phyloP scores from a whole-genome alignment of 2,113 vertebrate species.

The Clarias macrocephalus region DNA sequence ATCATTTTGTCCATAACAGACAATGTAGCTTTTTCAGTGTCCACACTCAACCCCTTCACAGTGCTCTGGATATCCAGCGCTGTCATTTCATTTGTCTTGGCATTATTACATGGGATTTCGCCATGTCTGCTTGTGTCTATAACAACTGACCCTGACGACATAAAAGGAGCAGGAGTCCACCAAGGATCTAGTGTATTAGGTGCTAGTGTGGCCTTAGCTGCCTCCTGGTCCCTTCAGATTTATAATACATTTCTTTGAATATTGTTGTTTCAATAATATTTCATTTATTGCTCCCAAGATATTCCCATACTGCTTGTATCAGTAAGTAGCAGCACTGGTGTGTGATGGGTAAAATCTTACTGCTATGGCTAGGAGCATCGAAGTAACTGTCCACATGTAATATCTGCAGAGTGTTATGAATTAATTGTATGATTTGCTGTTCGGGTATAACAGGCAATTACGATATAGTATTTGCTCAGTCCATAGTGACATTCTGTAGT shows the following conservation, averaged over 20 bases:
- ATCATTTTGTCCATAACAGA: background rate
- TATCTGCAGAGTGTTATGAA: background rate
- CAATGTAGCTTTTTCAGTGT: background rate
- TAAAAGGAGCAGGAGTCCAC: background rate
- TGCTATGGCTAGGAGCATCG: background rate
- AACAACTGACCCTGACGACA: background rate
- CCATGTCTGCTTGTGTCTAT: background rate
- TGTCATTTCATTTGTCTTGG: background rate
- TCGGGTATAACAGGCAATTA: background rate
- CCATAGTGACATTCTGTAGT: background rate
- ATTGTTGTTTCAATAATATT: background rate
- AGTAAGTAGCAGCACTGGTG: background rate
- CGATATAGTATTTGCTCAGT: background rate
- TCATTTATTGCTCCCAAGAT: background rate
- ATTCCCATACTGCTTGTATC: background rate
- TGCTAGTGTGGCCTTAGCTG: background rate
- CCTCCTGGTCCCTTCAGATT: background rate
- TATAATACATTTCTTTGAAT: background rate
- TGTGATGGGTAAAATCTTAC: background rate
- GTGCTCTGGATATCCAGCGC: background rate
- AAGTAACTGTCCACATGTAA: background rate
- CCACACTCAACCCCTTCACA: background rate
- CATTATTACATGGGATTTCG: constrained; percentile 1
- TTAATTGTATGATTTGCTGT: background rate
- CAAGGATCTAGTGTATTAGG: background rate